Conservation (phyloP, 2,888 invertebrate genomes). For the Tachina lurida region DNA sequence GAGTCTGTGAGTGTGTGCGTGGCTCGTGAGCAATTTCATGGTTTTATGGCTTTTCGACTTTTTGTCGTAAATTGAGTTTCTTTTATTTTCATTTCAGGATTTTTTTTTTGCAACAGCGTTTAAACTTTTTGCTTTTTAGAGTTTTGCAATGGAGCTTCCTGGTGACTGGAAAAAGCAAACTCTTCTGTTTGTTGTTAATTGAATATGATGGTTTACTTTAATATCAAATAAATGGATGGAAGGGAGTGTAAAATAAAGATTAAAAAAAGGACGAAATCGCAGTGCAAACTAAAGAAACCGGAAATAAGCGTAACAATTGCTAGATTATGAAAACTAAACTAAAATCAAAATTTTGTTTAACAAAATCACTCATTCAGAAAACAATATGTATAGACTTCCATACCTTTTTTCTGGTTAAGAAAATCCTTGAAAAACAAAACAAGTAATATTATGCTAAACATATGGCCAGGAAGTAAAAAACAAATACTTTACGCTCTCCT, state of each 20-base stretch:
- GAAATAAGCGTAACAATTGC: constrained; percentile 69
- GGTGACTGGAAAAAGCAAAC: constrained; percentile 7
- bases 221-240: not conserved
- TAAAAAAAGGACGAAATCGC: constrained; percentile 38
- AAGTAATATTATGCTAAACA: constrained; percentile 23
- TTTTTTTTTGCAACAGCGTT: constrained; percentile 35
- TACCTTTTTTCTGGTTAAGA: constrained; percentile 10
- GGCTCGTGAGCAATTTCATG: constrained; percentile 73
- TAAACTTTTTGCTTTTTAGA: constrained; percentile 37
- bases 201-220: constrained; percentile 58
- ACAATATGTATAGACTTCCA: not conserved
- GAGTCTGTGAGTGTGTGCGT: constrained; percentile 29
- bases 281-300: constrained; percentile 52
- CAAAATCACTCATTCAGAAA: constrained; percentile 43
- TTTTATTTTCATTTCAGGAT: constrained; percentile 21
- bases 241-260: not conserved
- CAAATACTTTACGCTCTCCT: constrained; percentile 33
- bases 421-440: constrained; percentile 16
- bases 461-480: constrained; percentile 51
- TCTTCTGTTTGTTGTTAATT: constrained; percentile 55
- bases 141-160: constrained; percentile 49
- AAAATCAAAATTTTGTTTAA: constrained; percentile 43
- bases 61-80: constrained; percentile 57
- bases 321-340: constrained; percentile 47
- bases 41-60: constrained; percentile 70